Evolutionary conservation across 1,140 invertebrate species (phyloP).

Genomic region (Drosophila ficusphila): DNA sequence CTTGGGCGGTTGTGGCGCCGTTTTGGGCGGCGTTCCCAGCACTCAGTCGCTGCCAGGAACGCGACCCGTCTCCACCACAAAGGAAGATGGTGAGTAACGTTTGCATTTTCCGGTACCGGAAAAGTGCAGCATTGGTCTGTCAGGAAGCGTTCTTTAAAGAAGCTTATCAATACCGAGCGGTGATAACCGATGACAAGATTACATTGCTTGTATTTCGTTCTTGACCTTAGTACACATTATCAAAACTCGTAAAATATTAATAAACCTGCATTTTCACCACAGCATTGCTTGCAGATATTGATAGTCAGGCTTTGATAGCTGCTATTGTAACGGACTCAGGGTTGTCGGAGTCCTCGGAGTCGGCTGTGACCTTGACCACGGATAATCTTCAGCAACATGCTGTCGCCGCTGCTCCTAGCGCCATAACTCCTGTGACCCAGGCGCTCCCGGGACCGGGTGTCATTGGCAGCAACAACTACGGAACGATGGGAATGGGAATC

Average conservation of each 20-base stretch:
- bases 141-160: too few relatives aligned
- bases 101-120: too few relatives aligned
- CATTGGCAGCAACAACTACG: constrained; percentile 75
- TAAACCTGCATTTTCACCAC: not conserved
- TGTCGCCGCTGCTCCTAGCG: constrained; percentile 41
- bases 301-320: constrained; percentile 68
- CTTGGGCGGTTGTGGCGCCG: constrained; percentile 84
- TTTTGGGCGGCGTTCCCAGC: constrained; percentile 60
- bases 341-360: constrained; percentile 81
- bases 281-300: constrained; percentile 84
- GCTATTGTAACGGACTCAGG: constrained; percentile 83
- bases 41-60: constrained; percentile 57
- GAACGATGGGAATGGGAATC: constrained; percentile 51
- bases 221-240: too few relatives aligned
- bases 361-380: constrained; percentile 71
- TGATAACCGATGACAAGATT: too few relatives aligned
- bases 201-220: too few relatives aligned
- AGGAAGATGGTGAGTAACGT: constrained; percentile 88
- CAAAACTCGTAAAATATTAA: too few relatives aligned
- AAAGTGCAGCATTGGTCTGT: too few relatives aligned
- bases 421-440: constrained; percentile 49
- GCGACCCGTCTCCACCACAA: constrained; percentile 69
- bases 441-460: constrained; percentile 47
- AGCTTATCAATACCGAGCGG: too few relatives aligned
- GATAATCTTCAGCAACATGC: constrained; percentile 73